phyloP scores from a whole-genome alignment of 2,113 vertebrate species.

The Austrofundulus limnaeus region DNA sequence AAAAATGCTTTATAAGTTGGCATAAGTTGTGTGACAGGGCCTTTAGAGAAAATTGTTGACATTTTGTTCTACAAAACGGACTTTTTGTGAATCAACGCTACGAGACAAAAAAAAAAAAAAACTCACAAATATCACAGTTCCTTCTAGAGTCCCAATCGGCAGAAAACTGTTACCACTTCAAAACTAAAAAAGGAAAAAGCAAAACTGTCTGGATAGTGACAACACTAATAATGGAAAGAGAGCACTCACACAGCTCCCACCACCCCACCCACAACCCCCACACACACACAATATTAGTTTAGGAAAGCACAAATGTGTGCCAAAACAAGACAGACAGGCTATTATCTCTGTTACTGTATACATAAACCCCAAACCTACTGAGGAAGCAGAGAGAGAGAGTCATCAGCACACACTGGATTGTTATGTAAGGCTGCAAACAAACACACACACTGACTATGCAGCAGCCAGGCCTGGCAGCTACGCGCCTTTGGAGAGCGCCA shows the following conservation, averaged over 20 bases:
- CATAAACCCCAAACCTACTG: neutral
- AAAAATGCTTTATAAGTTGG: too few species aligned
- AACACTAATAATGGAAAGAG: neutral
- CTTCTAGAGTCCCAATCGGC: neutral
- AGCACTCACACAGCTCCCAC: neutral
- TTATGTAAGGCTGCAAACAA: constrained; percentile 32
- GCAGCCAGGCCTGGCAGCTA: constrained; percentile 27
- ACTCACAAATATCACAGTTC: neutral
- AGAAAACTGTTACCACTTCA: constrained; percentile 7
- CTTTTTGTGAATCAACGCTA: neutral
- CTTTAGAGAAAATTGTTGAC: too few species aligned
- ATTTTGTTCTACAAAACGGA: neutral
- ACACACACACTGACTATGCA: constrained; percentile 12
- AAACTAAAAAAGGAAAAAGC: neutral
- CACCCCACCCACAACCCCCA: too few species aligned
- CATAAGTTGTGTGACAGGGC: too few species aligned
- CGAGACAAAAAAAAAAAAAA: too few species aligned
- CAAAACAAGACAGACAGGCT: neutral
- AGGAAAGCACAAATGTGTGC: neutral
- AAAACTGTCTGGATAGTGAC: neutral
- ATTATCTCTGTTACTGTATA: neutral
- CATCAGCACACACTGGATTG: constrained; percentile 4
- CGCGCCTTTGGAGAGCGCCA: constrained; percentile 37
- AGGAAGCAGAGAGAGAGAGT: constrained; percentile 22
- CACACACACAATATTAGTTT: constrained; percentile 4